phyloP scores from a whole-genome alignment of 2,797 vertebrate species.

The Chelonia mydas region DNA sequence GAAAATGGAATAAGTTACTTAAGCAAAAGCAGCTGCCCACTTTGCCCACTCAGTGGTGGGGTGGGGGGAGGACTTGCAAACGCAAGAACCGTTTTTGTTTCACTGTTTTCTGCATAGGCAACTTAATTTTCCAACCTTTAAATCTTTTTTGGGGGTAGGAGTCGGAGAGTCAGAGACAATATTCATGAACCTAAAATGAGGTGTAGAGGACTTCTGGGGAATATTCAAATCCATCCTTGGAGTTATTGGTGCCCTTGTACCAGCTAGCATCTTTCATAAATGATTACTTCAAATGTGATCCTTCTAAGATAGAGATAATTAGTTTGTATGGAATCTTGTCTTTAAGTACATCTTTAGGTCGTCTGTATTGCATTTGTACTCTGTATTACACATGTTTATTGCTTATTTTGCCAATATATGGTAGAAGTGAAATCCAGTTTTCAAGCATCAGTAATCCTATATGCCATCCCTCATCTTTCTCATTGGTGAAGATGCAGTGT shows the following conservation, averaged over 20 bases:
- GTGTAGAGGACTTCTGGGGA: background rate
- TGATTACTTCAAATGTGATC: background rate
- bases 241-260: background rate
- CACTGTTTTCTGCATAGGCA: background rate
- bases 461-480: background rate
- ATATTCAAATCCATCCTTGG: background rate
- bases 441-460: background rate
- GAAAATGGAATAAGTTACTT: background rate
- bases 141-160: background rate
- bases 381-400: background rate
- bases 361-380: background rate
- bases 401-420: background rate
- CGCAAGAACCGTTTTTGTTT: background rate
- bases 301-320: background rate
- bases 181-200: background rate
- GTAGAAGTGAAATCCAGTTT: background rate
- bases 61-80: background rate
- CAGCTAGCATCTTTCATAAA: background rate
- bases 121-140: background rate
- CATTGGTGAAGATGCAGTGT: background rate
- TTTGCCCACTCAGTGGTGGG: background rate
- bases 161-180: background rate
- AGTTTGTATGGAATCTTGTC: background rate
- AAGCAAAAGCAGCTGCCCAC: background rate
- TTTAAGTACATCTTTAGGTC: background rate